Percentiles rank a stretch among this genome's conserved stretches.
These are phyloP conservation scores for Rhabdornis inornatus DNA, from an alignment of 2,113 vertebrate species.

Conservation along the genomic window DNA sequence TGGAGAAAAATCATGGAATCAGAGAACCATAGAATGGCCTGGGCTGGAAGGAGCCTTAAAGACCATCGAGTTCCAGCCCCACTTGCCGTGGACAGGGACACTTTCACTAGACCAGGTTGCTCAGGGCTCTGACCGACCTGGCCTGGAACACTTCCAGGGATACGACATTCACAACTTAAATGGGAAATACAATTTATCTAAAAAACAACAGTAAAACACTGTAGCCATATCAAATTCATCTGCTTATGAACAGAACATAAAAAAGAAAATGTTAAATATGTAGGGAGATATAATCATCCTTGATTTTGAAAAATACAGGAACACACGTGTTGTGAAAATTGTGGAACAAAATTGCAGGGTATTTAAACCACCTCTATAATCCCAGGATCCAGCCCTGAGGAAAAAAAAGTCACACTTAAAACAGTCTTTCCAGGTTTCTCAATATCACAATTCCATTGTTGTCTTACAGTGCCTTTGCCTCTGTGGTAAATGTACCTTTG, in stretches of 20 bases:
- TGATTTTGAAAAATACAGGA: not conserved
- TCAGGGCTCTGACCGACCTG: not conserved
- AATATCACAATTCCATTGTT: not conserved
- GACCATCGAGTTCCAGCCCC: not conserved
- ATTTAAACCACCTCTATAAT: not conserved
- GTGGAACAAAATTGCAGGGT: not conserved
- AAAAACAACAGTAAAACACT: not conserved
- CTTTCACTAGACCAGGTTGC: not conserved
- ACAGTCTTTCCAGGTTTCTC: not conserved
- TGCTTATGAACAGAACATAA: not conserved
- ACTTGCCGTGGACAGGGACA: not conserved
- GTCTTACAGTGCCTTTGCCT: not conserved
- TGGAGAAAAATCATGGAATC: not conserved
- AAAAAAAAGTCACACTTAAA: not conserved
- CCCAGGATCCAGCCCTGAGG: not conserved
- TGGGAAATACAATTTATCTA: not conserved
- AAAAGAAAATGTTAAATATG: not conserved
- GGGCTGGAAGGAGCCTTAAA: not conserved
- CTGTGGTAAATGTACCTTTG: not conserved
- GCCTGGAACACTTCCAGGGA: not conserved
- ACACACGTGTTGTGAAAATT: not conserved
- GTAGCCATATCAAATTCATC: not conserved
- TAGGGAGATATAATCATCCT: not conserved
- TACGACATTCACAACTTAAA: not conserved
- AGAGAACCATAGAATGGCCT: fast-evolving